These are phyloP conservation scores for Nomada fabriciana DNA, from an alignment of 2,888 invertebrate species.

Conservation along the genomic window DNA sequence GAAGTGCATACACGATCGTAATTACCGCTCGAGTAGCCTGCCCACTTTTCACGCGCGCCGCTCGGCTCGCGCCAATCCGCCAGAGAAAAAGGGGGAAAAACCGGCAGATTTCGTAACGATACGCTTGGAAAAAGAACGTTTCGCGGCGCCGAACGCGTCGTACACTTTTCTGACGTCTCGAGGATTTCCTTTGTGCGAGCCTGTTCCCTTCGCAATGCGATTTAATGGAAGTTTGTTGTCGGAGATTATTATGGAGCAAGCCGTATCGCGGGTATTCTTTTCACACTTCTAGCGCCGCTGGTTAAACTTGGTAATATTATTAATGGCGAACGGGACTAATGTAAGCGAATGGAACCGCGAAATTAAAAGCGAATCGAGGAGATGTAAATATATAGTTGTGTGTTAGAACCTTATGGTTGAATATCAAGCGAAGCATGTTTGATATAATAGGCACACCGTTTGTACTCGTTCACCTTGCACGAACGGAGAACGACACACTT, in stretches of 20 bases:
- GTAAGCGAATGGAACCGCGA: too few relatives aligned
- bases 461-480: too few relatives aligned
- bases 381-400: too few relatives aligned
- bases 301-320: too few relatives aligned
- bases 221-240: not conserved
- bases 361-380: too few relatives aligned
- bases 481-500: too few relatives aligned
- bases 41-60: conserved; percentile 73
- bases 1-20: conserved; percentile 81
- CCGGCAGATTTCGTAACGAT: conserved; percentile 68
- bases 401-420: too few relatives aligned
- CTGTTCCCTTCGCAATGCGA: not conserved
- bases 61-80: conserved; percentile 54
- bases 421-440: too few relatives aligned
- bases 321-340: too few relatives aligned
- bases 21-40: conserved; percentile 79
- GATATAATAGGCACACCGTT: too few relatives aligned
- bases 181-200: conserved; percentile 14
- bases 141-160: not conserved
- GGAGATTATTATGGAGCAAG: not conserved
- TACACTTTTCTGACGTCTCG: not conserved
- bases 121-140: conserved; percentile 29
- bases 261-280: too few relatives aligned
- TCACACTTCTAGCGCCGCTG: too few relatives aligned
- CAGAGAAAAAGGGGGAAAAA: conserved; percentile 45